phyloP scores from a whole-genome alignment of 2,888 invertebrate species.

The Chirona hameri region DNA sequence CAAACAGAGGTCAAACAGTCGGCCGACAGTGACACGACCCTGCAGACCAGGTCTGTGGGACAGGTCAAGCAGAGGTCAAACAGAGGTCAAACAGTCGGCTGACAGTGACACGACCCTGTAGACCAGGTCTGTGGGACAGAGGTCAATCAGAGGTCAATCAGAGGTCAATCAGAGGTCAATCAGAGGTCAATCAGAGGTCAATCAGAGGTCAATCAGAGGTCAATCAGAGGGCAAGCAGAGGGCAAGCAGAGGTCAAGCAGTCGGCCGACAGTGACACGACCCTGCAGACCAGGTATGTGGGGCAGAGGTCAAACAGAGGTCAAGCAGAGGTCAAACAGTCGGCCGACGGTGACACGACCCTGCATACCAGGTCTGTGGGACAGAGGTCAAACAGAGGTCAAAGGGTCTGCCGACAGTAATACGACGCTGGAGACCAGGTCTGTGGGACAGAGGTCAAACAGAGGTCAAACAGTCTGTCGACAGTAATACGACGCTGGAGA shows the following conservation, averaged over 20 bases:
- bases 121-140: too few relatives aligned
- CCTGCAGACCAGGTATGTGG: slow-evolving; percentile 62
- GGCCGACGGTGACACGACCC: slow-evolving; percentile 47
- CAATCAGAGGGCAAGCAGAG: background rate
- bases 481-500: too few relatives aligned
- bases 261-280: slow-evolving; percentile 65
- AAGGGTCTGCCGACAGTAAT: too few relatives aligned
- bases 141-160: too few relatives aligned
- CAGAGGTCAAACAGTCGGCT: too few relatives aligned
- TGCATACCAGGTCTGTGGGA: too few relatives aligned
- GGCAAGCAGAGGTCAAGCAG: slow-evolving; percentile 59
- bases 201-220: slow-evolving; percentile 42
- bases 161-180: slow-evolving; percentile 45
- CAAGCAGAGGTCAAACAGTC: slow-evolving; percentile 57
- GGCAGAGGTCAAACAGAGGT: slow-evolving; percentile 56
- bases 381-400: too few relatives aligned
- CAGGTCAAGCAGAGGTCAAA: slow-evolving; percentile 45
- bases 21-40: slow-evolving; percentile 47
- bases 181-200: slow-evolving; percentile 40
- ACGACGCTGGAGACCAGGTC: too few relatives aligned
- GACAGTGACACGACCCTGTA: too few relatives aligned
- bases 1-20: slow-evolving; percentile 59
- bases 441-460: too few relatives aligned
- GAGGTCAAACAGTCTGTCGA: too few relatives aligned
- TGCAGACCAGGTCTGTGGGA: too few relatives aligned